These are phyloP conservation scores for Incurvaria masculella DNA, from an alignment of 2,888 invertebrate genomes.

Conservation along the genomic window DNA sequence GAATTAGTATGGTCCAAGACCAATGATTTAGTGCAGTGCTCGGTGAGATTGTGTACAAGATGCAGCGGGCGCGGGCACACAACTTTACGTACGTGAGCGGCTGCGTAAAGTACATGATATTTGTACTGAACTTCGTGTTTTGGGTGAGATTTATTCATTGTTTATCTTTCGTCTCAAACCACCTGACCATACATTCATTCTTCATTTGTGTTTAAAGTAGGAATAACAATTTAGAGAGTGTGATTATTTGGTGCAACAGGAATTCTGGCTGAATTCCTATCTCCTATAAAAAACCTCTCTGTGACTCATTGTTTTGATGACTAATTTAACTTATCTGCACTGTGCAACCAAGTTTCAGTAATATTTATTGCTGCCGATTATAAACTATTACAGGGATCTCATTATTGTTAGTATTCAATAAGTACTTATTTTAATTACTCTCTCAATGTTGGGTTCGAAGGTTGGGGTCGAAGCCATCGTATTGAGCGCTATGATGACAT, in stretches of 20 bases:
- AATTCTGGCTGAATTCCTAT: background rate
- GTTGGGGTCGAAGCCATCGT: too few relatives aligned
- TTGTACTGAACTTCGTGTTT: slow-evolving; percentile 84
- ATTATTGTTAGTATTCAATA: too few relatives aligned
- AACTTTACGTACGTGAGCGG: slow-evolving; percentile 82
- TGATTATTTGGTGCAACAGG: background rate
- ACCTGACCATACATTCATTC: background rate
- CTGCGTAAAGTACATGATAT: slow-evolving; percentile 87
- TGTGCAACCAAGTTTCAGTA: too few relatives aligned
- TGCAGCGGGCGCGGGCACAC: slow-evolving; percentile 63
- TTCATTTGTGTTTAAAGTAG: background rate
- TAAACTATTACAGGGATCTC: too few relatives aligned
- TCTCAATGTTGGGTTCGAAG: too few relatives aligned
- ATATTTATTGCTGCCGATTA: too few relatives aligned
- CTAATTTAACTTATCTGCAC: slow-evolving; percentile 5
- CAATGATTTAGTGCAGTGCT: background rate
- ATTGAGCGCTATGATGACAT: too few relatives aligned
- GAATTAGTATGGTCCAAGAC: too few relatives aligned
- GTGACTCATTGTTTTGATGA: slow-evolving; percentile 5
- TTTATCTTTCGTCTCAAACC: background rate
- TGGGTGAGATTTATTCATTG: slow-evolving; percentile 66
- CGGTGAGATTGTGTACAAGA: slow-evolving; percentile 26
- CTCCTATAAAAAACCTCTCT: background rate
- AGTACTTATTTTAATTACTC: too few relatives aligned
- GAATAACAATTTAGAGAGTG: background rate